A percentile compares a stretch with the other conserved stretches of the same genome.
Conservation (phyloP, 2,888 invertebrate species). For the Drosophila meridiana region DNA sequence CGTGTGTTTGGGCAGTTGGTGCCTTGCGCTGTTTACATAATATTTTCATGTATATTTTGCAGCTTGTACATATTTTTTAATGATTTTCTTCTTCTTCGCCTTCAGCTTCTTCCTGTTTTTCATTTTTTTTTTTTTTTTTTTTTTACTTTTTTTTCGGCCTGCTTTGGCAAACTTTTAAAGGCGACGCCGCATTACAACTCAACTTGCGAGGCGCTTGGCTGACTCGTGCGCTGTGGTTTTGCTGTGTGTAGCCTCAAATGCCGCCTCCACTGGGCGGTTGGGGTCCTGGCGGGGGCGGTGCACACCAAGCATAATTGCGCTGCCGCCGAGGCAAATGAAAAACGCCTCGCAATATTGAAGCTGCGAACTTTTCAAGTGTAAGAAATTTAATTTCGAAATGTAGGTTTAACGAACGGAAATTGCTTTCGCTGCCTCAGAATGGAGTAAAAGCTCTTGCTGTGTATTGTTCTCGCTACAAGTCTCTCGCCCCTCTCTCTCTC, state of each 20-base stretch:
- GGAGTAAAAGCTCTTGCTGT: constrained; percentile 43
- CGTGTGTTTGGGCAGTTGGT: neutral
- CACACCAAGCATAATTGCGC: constrained; percentile 65
- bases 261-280: neutral
- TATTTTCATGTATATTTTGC: constrained; percentile 70
- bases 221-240: constrained; percentile 10
- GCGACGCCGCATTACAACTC: constrained; percentile 64
- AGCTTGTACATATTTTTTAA: constrained; percentile 69
- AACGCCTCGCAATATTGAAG: constrained; percentile 71
- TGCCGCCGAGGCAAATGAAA: constrained; percentile 59
- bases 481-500: neutral
- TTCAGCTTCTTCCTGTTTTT: neutral
- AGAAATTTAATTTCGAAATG: constrained; percentile 80
- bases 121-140: neutral
- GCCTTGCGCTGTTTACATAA: constrained; percentile 57
- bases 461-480: constrained; percentile 29
- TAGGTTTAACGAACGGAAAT: constrained; percentile 81
- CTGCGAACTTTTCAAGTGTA: constrained; percentile 77
- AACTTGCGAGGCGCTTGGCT: constrained; percentile 36
- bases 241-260: constrained; percentile 25
- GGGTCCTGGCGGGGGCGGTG: neutral
- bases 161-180: constrained; percentile 58
- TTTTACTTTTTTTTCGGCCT: constrained; percentile 11
- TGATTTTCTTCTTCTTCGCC: constrained; percentile 46
- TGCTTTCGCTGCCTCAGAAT: constrained; percentile 71